Evolutionary conservation across 2,113 vertebrate genomes (phyloP), one percentile per base, ranked within the genome.

Genomic region (Phalacrocorax pelagicus): DNA sequence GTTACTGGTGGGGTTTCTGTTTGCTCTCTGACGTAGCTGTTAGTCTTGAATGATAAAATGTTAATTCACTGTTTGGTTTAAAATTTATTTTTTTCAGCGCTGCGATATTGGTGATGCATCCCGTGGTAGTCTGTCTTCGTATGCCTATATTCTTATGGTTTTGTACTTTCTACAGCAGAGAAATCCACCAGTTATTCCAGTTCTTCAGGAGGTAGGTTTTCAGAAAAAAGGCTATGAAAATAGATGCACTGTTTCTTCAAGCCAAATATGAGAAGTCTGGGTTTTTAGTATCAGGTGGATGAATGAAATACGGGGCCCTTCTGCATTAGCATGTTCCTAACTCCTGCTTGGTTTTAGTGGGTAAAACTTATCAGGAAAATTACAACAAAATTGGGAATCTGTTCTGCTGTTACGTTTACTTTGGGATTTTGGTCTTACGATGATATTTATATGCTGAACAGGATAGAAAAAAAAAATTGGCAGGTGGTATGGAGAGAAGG

Each of bases 91-190:
- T 91, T 91, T 97, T 61, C 97, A 99, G 99, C 99, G 99, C 97
- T 99, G 99, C 54, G 99, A 99, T 97, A 99, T 99, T 52, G 99
- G 99, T 8, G 99, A 99, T 71, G 99, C 99, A 17, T 99, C 99
- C 89, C 98, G 99, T 93, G 99, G 99, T 91, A 99, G 99, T 92
- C 98, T 99, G n/a, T 99, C 99, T 11, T 99, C 99, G 3, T 99
- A 99, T 61, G 99, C 99, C 32, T 99, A 99, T 97, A 99, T 99
- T 95, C 99, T 99, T 89, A 99, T 99, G 99, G 99, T 99, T 97
- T 98, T 99, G 84, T 99, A 99, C 98, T 99, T 99, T 92, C 98
- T 99, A 59, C 99, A 99, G 98, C 99, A 99, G 98, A 98, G 99
- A 95, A 98, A 99, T 83, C 99, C 99, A 52, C 99, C 99, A 2